Evolutionary conservation across 2,888 invertebrate species (phyloP).

Genomic region (Mongoloraphidia duomilia): DNA sequence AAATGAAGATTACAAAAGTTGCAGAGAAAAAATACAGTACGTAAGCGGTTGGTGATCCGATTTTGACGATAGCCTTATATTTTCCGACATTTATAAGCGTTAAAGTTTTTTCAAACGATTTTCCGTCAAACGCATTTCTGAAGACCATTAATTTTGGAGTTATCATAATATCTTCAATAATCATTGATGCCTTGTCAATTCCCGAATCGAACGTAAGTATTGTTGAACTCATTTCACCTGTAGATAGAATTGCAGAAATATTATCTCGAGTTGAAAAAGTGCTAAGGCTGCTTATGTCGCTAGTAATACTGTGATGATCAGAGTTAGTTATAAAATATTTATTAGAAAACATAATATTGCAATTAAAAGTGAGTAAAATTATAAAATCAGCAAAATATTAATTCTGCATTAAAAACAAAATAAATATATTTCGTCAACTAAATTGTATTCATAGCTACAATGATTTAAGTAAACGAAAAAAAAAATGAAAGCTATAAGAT

Average conservation of each 20-base stretch:
- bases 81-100: conserved; percentile 26
- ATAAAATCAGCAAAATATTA: too few species aligned
- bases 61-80: conserved; percentile 22
- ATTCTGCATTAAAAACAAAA: too few species aligned
- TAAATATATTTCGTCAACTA: too few species aligned
- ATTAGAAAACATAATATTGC: too few species aligned
- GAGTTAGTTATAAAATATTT: too few species aligned
- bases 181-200: conserved; percentile 1
- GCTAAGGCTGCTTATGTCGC: background rate
- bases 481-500: too few species aligned
- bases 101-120: conserved; percentile 22
- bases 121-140: conserved; percentile 29
- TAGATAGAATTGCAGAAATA: background rate
- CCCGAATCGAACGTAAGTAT: conserved; percentile 11
- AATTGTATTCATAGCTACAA: too few species aligned
- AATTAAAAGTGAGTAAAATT: too few species aligned
- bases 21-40: conserved; percentile 17
- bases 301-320: background rate
- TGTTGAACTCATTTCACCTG: background rate
- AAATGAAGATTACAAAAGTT: too few species aligned
- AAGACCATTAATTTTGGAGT: conserved; percentile 27
- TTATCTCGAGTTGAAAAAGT: background rate
- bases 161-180: conserved; percentile 22
- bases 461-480: too few species aligned
- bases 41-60: conserved; percentile 26